These are phyloP conservation scores for Pelobates cultripes DNA, from an alignment of 2,797 vertebrate genomes.

Conservation along the genomic window DNA sequence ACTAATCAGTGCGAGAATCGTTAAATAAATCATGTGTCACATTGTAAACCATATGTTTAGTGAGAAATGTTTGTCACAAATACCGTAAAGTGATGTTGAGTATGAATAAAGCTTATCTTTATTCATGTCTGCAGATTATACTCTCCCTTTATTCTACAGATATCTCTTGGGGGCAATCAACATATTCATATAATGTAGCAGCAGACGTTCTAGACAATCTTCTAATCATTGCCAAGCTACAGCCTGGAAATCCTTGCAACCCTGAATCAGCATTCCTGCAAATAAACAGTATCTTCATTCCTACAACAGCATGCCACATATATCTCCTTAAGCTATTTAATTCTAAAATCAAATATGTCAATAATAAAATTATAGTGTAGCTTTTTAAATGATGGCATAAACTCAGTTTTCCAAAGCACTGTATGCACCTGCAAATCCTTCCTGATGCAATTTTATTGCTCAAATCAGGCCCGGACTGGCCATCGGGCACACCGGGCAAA, in stretches of 20 bases:
- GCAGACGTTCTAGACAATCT: conserved; percentile 47
- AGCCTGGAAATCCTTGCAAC: not conserved
- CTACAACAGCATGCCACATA: no score
- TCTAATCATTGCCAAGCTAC: conserved; percentile 46
- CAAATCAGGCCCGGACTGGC: no score
- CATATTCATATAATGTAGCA: conserved; percentile 47
- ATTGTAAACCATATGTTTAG: conserved; percentile 40
- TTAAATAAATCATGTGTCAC: conserved; percentile 32
- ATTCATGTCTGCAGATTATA: conserved; percentile 48
- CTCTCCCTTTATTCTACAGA: conserved; percentile 29
- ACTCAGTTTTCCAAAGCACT: no score
- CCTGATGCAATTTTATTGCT: no score
- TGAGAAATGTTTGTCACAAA: conserved; percentile 41
- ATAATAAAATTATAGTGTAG: no score
- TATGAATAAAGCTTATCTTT: conserved; percentile 52
- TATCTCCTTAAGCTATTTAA: no score
- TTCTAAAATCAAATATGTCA: no score
- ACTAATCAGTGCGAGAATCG: conserved; percentile 20
- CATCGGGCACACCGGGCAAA: no score
- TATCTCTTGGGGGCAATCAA: conserved; percentile 45
- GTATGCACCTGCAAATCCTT: no score
- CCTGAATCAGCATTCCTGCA: no score
- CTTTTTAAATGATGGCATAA: no score
- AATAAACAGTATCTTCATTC: no score
- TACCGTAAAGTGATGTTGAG: conserved; percentile 27